Conservation (phyloP, 1,140 invertebrate genomes). For the Luehdorfia chinensis region DNA sequence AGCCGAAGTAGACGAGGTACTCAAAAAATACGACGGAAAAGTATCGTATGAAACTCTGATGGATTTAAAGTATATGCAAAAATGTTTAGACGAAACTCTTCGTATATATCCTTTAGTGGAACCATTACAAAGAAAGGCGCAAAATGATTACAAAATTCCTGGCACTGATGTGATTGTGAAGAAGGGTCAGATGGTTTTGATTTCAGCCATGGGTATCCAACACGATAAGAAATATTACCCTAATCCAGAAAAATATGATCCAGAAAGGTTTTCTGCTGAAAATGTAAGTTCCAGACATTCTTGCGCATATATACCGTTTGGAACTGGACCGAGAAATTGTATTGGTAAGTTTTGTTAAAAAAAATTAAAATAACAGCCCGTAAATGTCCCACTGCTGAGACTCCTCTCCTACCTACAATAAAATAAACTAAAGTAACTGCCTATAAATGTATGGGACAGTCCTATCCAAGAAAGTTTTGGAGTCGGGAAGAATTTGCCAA, state of each 20-base stretch:
- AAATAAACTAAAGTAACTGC: too few species aligned
- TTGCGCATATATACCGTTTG: too few species aligned
- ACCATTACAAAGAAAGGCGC: slow-evolving; percentile 44
- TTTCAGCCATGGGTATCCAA: slow-evolving; percentile 30
- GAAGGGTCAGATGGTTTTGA: slow-evolving; percentile 44
- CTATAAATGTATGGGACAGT: too few species aligned
- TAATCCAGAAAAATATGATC: slow-evolving; percentile 15
- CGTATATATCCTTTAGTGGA: slow-evolving; percentile 78
- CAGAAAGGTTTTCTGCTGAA: neutral
- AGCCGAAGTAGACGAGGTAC: slow-evolving; percentile 48
- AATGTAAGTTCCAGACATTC: too few species aligned
- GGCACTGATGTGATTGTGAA: slow-evolving; percentile 68
- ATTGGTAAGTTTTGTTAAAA: too few species aligned
- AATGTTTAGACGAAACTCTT: slow-evolving; percentile 72
- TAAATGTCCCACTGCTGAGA: too few species aligned
- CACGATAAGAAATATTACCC: slow-evolving; percentile 32
- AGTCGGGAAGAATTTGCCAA: too few species aligned
- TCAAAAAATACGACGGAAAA: slow-evolving; percentile 52
- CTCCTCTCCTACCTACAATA: too few species aligned
- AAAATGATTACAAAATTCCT: slow-evolving; percentile 69
- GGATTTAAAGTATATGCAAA: slow-evolving; percentile 66
- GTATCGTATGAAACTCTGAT: slow-evolving; percentile 56
- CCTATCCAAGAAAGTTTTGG: too few species aligned
- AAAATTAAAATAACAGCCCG: too few species aligned
- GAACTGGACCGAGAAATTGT: too few species aligned